phyloP scores from a whole-genome alignment of 2,113 vertebrate genomes.

The Saccopteryx leptura region DNA sequence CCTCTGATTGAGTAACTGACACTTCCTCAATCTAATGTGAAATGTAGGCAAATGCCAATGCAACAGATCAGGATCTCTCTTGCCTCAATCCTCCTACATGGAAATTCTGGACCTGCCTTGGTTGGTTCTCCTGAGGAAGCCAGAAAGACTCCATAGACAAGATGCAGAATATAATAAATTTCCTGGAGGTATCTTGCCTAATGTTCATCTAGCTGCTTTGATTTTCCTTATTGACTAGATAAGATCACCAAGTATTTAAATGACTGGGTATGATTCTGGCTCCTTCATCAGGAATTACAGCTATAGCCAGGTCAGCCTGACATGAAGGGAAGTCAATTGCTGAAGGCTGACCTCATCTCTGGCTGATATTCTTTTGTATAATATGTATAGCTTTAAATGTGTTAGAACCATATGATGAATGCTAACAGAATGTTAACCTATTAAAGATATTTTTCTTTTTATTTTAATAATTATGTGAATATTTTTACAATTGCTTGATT shows the following conservation, averaged over 20 bases:
- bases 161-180: background rate
- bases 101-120: background rate
- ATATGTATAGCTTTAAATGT: constrained; percentile 53
- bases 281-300: constrained; percentile 73
- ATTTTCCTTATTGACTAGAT: constrained; percentile 43
- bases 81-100: background rate
- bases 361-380: constrained; percentile 60
- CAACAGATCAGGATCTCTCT: background rate
- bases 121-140: background rate
- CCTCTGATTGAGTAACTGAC: background rate
- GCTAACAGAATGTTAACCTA: constrained; percentile 56
- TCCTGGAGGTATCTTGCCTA: background rate
- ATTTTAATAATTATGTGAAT: constrained; percentile 49
- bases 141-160: background rate
- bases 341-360: constrained; percentile 70
- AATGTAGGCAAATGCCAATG: background rate
- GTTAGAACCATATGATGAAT: constrained; percentile 69
- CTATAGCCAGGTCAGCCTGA: constrained; percentile 72
- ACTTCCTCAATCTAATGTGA: background rate
- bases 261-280: constrained; percentile 62
- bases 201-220: background rate
- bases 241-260: constrained; percentile 66
- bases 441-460: constrained; percentile 63
- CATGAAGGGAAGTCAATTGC: constrained; percentile 73
- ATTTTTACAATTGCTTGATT: constrained; percentile 48